A percentile compares a stretch with the other conserved stretches of the same genome.
These are phyloP conservation scores for Egretta garzetta DNA, from an alignment of 2,113 vertebrate genomes.

Conservation along the genomic window DNA sequence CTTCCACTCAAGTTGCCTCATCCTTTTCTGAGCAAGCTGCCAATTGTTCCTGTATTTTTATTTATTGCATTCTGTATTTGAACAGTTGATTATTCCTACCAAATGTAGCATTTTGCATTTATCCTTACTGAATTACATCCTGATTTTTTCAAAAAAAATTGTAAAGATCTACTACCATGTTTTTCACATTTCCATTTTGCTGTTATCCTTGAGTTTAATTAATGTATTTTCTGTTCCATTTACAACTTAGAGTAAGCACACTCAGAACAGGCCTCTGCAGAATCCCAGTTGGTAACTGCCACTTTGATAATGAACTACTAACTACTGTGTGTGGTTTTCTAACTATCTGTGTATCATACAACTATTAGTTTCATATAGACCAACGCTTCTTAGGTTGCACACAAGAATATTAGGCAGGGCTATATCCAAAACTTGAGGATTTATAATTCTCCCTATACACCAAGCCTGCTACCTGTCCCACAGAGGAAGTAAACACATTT, in stretches of 20 bases:
- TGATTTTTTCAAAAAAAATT: neutral
- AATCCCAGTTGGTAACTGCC: neutral
- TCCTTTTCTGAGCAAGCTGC: neutral
- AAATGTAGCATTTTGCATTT: neutral
- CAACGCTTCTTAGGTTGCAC: too few species aligned
- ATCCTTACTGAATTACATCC: neutral
- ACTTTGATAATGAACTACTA: neutral
- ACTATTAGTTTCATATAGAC: neutral
- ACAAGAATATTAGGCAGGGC: neutral
- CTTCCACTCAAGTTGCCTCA: neutral
- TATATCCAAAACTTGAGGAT: neutral
- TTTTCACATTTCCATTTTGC: neutral
- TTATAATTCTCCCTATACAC: neutral
- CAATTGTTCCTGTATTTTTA: neutral
- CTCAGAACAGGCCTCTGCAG: neutral
- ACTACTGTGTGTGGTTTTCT: neutral
- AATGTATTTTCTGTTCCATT: neutral
- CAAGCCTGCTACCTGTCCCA: too few species aligned
- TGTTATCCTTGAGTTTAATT: neutral
- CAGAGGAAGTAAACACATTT: neutral
- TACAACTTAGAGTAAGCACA: neutral
- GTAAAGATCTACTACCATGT: neutral
- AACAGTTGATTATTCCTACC: neutral
- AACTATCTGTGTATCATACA: neutral
- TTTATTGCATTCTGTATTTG: neutral